phyloP scores from a whole-genome alignment of 2,113 vertebrate genomes.

The Pygathrix nemaeus region DNA sequence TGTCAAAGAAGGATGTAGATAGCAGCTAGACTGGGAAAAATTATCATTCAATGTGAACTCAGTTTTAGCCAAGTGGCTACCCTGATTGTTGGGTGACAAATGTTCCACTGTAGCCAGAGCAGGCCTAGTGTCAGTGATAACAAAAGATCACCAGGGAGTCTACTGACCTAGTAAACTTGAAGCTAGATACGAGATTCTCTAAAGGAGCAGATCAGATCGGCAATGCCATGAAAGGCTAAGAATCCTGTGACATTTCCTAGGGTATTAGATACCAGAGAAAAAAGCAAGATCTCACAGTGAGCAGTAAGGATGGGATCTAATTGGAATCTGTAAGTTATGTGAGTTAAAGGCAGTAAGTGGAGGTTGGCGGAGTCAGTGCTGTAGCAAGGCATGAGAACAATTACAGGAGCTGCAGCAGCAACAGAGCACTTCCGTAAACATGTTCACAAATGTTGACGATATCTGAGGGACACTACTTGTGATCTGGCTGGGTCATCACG shows the following conservation, averaged over 20 bases:
- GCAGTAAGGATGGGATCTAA: background rate
- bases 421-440: background rate
- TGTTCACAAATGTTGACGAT: background rate
- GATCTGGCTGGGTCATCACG: background rate
- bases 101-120: background rate
- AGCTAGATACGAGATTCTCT: background rate
- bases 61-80: background rate
- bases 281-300: background rate
- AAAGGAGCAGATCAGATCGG: background rate
- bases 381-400: accelerated
- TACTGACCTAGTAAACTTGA: background rate
- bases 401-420: background rate
- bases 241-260: background rate
- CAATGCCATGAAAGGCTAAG: background rate
- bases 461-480: background rate
- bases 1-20: background rate
- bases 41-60: background rate
- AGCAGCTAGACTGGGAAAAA: background rate
- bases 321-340: background rate
- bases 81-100: background rate
- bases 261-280: background rate
- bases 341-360: background rate
- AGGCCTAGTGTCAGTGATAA: background rate
- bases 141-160: background rate
- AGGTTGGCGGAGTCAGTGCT: background rate